phyloP scores from a whole-genome alignment of 2,888 invertebrate genomes.

The Shargacucullia verbasci region DNA sequence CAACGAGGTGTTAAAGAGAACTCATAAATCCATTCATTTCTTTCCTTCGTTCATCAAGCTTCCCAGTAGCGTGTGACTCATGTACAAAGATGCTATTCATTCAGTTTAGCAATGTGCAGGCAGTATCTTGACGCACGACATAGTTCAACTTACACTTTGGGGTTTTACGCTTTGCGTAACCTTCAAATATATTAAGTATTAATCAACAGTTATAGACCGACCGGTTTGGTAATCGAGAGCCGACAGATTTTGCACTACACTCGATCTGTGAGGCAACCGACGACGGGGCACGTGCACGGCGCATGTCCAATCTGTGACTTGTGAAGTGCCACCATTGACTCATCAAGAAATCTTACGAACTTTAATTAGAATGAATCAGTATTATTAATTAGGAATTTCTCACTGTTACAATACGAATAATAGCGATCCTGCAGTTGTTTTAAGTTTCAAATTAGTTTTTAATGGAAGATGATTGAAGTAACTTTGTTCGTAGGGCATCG shows the following conservation, averaged over 20 bases:
- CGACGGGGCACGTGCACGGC: conserved; percentile 4
- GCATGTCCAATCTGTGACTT: background rate
- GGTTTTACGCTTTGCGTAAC: conserved; percentile 17
- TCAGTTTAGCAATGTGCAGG: conserved; percentile 7
- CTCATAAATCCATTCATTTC: conserved; percentile 22
- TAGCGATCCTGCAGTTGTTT: background rate
- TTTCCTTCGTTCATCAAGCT: conserved; percentile 29
- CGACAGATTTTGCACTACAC: background rate
- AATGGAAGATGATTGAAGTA: conserved; percentile 4
- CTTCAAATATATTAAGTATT: conserved; percentile 1
- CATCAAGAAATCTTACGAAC: background rate
- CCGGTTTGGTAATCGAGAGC: conserved; percentile 14
- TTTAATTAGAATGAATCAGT: conserved; percentile 6
- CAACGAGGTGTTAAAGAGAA: conserved; percentile 13
- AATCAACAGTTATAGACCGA: conserved; percentile 9
- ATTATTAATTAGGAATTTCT: conserved; percentile 3
- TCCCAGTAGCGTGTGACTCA: conserved; percentile 31
- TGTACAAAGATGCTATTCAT: background rate
- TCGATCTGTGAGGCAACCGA: conserved; percentile 7
- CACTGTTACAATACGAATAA: conserved; percentile 4
- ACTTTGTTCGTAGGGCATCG: conserved; percentile 19
- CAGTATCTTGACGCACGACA: conserved; percentile 31
- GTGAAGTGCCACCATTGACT: conserved; percentile 3
- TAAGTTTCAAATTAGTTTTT: conserved; percentile 1
- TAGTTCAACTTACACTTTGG: conserved; percentile 11